Evolutionary conservation across 2,888 invertebrate species (phyloP), one percentile per base, ranked within the genome.

Genomic region (Melanchra persicariae): DNA sequence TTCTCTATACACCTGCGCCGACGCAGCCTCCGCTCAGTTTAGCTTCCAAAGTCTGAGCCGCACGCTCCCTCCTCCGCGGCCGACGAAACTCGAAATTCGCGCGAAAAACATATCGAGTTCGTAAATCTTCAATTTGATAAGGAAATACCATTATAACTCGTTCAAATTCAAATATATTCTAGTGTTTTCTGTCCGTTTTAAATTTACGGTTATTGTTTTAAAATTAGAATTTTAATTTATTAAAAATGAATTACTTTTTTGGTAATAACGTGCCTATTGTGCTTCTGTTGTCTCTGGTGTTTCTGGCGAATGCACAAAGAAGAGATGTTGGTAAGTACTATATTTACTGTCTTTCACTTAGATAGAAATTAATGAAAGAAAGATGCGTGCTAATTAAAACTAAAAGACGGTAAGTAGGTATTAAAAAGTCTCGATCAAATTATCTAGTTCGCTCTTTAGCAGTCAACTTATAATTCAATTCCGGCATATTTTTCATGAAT

Each of bases 291-390:
- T 93, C 93, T 49, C 84, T 96, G 83, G 92, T 95, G 82, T 87
- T 96, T 70, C 86, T 96, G 82, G 94, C 92, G 54, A 94, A 91
- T 88, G 95, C 96, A 62, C 96, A 96, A 88, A 94, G 94, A 86
- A 91, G 92, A 90, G 94, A 95, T 86, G 91, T 91, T 87, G 96
- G 96, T 96, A 82, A 94, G 95, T 92, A 63, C 10, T 26, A 49
- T 12, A 40, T 15, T n/a, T n/a, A n/a, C n/a, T 17, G 58, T 49
- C 0, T 40, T n/a, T 71, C 24, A 37, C 15, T 49, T 26, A 52
- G 0, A 12, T 40, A 40, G 40, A 43, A 47, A 70, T 47, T 34
- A 19, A 26, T 45, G 17, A 52, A 51, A 43, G 37, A 75, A 67
- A 58, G 19, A 12, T 15, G 12, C 9, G 12, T 58, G 5, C 6